These are phyloP conservation scores for Drosophila monieri DNA, from an alignment of 2,888 invertebrate species.

Conservation along the genomic window DNA sequence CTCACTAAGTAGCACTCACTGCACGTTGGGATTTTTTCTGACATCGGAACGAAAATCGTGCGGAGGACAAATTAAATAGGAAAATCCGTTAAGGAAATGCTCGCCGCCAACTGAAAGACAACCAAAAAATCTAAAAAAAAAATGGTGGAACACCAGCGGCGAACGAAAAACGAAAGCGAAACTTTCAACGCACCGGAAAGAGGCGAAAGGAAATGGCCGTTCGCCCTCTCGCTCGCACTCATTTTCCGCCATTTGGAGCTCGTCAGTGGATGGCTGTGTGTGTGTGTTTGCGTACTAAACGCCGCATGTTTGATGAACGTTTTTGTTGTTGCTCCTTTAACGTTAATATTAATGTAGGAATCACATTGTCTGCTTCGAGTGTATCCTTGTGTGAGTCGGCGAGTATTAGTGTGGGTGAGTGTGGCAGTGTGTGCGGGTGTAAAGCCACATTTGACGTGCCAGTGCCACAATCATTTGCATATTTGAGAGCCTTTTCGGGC, in stretches of 20 bases:
- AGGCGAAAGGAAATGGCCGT: slow-evolving; percentile 57
- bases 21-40: background rate
- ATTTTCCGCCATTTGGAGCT: no score
- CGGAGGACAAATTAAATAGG: slow-evolving; percentile 35
- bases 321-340: slow-evolving; percentile 55
- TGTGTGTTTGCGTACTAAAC: no score
- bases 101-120: slow-evolving; percentile 63
- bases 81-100: slow-evolving; percentile 72
- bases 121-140: slow-evolving; percentile 41
- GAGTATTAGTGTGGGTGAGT: no score
- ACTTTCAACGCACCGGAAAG: slow-evolving; percentile 71
- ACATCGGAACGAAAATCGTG: slow-evolving; percentile 10
- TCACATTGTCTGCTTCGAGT: slow-evolving; percentile 64
- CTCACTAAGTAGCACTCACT: background rate
- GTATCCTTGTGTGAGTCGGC: slow-evolving; percentile 36
- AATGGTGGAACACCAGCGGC: slow-evolving; percentile 32
- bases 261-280: no score
- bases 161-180: slow-evolving; percentile 53
- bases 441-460: no score
- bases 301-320: slow-evolving; percentile 72
- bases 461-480: no score
- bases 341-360: slow-evolving; percentile 73
- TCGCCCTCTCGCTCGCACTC: no score
- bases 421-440: no score
- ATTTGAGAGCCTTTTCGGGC: no score